Base-by-base conservation (phyloP, 2,888 invertebrate species). In the Eumerus sabulonum region DNA sequence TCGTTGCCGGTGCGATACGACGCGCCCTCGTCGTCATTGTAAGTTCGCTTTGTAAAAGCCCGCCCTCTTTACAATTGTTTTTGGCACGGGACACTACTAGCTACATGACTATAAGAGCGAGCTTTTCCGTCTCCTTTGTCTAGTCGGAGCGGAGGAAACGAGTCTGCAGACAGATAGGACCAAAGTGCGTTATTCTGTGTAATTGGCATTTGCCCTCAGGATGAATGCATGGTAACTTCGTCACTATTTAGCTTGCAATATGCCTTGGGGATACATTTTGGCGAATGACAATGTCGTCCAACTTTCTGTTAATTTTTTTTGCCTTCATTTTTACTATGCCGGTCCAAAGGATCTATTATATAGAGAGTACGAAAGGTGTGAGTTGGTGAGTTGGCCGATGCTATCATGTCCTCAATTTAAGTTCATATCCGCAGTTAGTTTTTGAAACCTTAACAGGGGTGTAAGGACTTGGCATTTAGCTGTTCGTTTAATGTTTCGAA, bases 381-480 rank as follows among this genome's bases (percentile, higher is more conserved):
- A 27, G 57, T n/a, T n/a, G n/a, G n/a, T n/a, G n/a, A n/a, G n/a
- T 45, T 45, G 57, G 45, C 27, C 44, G 57, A 57, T 57, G 57
- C 12, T 57, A 57, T 57, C 57, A 19, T 35, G 45, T 57, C 44
- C 57, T 45, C 57, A 57, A 57, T 57, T 57, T 57, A 57, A 57
- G 44, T 57, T 57, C 57, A 57, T 57, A 57, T 57, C 57, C 57
- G 57, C 57, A 57, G 44, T 45, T 35, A 57, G 57, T 27, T 57
- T 57, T 57, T 57, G 35, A 45, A 57, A 57, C 57, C 44, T 44
- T 57, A 11, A 12, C 16, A 27, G 45, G 35, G 45, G 27, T 27
- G 13, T 35, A 16, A 27, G 27, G 27, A 35, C 44, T 57, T 57
- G 57, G 45, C 16, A 7, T 2, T n/a, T 2, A 27, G 27, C 27